Evolutionary conservation across 2,888 invertebrate species (phyloP), one percentile per base, ranked within the genome.

Genomic region (Drosophila lutescens): DNA sequence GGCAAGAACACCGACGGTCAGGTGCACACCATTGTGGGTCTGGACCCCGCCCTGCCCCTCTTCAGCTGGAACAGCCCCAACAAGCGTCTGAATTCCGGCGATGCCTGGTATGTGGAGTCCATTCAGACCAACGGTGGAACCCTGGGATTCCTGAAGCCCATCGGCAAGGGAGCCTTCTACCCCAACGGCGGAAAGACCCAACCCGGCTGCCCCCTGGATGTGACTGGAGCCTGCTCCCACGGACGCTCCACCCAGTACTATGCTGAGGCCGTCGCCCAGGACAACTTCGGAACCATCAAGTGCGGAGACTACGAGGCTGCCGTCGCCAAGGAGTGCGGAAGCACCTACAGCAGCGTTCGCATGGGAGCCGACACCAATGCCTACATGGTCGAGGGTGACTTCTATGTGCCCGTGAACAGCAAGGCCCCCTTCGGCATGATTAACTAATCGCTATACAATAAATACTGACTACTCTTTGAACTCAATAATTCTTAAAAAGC

Each of bases 1-100:
- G 94, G 94, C 4, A 94, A 94, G 76, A 93, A 93, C 78, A 92
- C 92, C 53, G 81, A 93, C 74, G 94, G 94, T 26, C 92, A 93
- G 43, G 93, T 94, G 54, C 93, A 94, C 81, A 93, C 94, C 15
- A 94, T 94, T 44, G 93, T 94, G 74, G 94, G 91, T 40, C 77
- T 91, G 63, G 92, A 92, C 71, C 91, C 92, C 13, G 92, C 92
- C 3, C 72, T 89, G 0, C 92, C 92, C 9, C 68, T 91, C 17
- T 92, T 89, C 74, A 78, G 53, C 50, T 87, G 87, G 49, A 76
- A 84, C 13, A 81, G 85, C 30, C 87, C 90, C 40, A 66, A 53
- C 17, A 79, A 85, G 36, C 87, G 92, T 44, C 32, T 71, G 26
- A 57, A 47, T n/a, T 20, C 66, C 26, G 47, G 30, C 5, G 70